These are phyloP conservation scores for Loriculus beryllinus DNA, from an alignment of 2,797 vertebrate species.

Conservation along the genomic window DNA sequence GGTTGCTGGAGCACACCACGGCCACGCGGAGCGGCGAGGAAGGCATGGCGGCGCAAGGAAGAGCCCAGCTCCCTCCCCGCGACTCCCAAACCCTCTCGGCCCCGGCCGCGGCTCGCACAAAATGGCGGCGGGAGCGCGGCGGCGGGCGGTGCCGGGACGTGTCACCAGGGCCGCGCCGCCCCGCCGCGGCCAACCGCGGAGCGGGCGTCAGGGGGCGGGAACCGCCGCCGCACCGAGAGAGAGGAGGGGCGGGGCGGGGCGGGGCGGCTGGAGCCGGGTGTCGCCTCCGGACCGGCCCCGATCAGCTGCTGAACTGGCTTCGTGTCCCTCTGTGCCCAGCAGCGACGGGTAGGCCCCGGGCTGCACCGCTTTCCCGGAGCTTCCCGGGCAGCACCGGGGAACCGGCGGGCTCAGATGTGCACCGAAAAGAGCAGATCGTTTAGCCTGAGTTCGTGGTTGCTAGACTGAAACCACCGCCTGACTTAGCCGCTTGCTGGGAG, in stretches of 20 bases:
- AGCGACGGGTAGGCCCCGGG: background rate
- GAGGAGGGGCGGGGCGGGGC: background rate
- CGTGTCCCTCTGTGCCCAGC: background rate
- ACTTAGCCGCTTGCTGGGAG: background rate
- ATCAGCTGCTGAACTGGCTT: background rate
- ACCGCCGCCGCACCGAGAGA: background rate
- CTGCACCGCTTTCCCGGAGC: background rate
- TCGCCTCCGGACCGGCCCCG: accelerated
- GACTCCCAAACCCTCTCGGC: background rate
- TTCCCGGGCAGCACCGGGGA: background rate
- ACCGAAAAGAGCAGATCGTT: no score
- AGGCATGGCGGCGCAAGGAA: slow-evolving; percentile 82
- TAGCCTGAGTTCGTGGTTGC: background rate
- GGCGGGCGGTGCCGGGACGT: slow-evolving; percentile 23
- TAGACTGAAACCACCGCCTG: background rate
- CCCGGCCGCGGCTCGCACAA: slow-evolving; percentile 47
- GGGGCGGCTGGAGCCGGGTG: background rate
- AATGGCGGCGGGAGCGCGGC: slow-evolving; percentile 59
- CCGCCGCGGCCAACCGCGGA: background rate
- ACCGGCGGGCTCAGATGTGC: background rate
- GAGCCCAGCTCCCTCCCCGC: background rate
- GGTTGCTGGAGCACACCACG: slow-evolving; percentile 98
- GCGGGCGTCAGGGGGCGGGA: background rate
- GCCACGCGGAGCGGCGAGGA: slow-evolving; percentile 95
- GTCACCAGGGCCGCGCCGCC: background rate